Percentiles rank a stretch among this genome's conserved stretches.
Conservation (phyloP, 2,113 vertebrate species). For the Thunnus thynnus region DNA sequence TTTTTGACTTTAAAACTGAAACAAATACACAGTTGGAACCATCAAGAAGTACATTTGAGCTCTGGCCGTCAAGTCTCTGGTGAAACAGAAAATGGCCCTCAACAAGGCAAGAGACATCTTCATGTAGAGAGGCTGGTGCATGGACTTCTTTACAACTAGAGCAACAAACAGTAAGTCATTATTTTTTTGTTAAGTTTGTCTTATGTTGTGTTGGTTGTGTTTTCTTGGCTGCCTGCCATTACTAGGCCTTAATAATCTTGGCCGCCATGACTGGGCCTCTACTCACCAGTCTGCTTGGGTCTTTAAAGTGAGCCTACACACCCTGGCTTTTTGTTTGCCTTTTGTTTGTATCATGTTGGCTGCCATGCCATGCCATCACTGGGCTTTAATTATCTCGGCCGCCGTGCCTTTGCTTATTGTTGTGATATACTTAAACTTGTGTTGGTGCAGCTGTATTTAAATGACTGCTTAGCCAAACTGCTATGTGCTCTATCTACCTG, state of each 20-base stretch:
- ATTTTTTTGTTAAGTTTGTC: neutral
- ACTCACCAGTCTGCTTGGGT: neutral
- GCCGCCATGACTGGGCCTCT: neutral
- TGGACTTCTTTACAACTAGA: neutral
- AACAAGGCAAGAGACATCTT: neutral
- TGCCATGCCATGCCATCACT: neutral
- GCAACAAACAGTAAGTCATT: neutral
- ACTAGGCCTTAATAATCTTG: too few relatives aligned
- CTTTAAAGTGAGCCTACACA: neutral
- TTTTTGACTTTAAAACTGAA: neutral
- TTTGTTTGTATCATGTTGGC: slow-evolving; percentile 2
- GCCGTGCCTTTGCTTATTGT: slow-evolving; percentile 6
- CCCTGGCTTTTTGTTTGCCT: neutral
- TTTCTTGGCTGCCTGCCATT: neutral
- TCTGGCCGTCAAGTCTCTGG: neutral
- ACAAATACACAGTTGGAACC: neutral
- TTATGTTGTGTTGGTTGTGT: neutral
- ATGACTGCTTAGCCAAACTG: slow-evolving; percentile 9
- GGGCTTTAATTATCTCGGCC: neutral
- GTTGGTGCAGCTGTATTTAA: slow-evolving; percentile 6
- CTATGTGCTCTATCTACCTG: neutral
- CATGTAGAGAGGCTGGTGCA: too few relatives aligned
- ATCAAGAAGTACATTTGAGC: too few relatives aligned
- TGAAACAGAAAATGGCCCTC: neutral
- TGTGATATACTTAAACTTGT: slow-evolving; percentile 8